A percentile compares a stretch with the other conserved stretches of the same genome.
phyloP scores from a whole-genome alignment of 2,888 invertebrate species.

The Notocelia uddmanniana region DNA sequence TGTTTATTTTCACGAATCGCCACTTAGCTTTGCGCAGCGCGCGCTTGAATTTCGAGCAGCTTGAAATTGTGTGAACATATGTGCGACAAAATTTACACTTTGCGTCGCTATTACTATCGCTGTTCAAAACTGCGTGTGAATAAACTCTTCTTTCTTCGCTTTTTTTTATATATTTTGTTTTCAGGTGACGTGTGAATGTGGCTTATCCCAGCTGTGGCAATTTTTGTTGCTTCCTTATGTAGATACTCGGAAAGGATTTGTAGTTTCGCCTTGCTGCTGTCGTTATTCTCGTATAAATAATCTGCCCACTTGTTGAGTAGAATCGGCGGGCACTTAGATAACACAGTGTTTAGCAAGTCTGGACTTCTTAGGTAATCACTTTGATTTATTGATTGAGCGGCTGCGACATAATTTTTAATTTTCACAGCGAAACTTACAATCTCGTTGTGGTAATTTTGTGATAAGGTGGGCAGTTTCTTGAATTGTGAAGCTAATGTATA shows the following conservation, averaged over 20 bases:
- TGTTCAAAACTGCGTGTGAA: neutral
- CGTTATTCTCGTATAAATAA: constrained; percentile 7
- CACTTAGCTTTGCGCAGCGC: neutral
- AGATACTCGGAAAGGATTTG: constrained; percentile 12
- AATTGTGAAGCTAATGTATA: constrained; percentile 2
- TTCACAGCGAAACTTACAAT: constrained; percentile 5
- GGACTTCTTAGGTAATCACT: constrained; percentile 18
- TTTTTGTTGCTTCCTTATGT: neutral
- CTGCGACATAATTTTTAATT: constrained; percentile 1
- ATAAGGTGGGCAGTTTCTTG: neutral
- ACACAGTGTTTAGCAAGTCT: constrained; percentile 11
- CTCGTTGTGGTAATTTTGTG: constrained; percentile 1
- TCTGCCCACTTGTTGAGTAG: constrained; percentile 13
- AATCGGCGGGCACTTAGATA: constrained; percentile 2
- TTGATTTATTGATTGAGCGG: constrained; percentile 10
- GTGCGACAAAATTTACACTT: constrained; percentile 1
- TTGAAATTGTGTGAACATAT: neutral
- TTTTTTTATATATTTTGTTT: neutral
- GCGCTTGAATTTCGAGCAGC: neutral
- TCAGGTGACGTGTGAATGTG: neutral
- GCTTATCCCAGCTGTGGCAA: constrained; percentile 26
- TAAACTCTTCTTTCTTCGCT: constrained; percentile 9
- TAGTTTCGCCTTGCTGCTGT: constrained; percentile 7
- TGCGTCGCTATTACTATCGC: neutral
- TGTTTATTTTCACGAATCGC: neutral